Conservation (phyloP, 1,140 invertebrate genomes). For the Pseudomyrmex cubaensis region DNA sequence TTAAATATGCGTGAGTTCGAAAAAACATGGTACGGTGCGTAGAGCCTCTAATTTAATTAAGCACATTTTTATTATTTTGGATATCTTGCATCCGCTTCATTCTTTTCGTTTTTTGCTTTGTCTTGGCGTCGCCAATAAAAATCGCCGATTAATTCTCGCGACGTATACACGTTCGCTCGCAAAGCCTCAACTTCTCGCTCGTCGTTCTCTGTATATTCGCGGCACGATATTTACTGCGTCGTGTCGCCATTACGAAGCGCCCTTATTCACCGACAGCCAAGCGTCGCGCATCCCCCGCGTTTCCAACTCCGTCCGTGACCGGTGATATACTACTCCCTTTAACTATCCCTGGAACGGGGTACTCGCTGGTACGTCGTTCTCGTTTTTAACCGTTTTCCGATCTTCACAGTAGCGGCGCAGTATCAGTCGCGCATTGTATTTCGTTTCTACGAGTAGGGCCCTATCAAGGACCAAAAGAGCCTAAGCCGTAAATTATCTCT, state of each 20-base stretch:
- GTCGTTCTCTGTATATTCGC: slow-evolving; percentile 23
- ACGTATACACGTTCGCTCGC: slow-evolving; percentile 32
- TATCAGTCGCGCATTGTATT: slow-evolving; percentile 51
- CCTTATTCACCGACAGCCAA: slow-evolving; percentile 49
- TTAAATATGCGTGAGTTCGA: background rate
- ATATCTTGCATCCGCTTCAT: background rate
- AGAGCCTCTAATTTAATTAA: background rate
- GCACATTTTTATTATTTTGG: background rate
- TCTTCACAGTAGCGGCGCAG: background rate
- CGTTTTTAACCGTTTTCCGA: slow-evolving; percentile 54
- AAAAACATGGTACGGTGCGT: too few species aligned
- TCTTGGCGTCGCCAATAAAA: slow-evolving; percentile 30
- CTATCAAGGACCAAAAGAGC: slow-evolving; percentile 56
- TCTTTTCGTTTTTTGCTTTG: background rate
- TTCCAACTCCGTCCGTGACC: background rate
- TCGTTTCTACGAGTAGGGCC: slow-evolving; percentile 39
- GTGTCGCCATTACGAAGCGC: slow-evolving; percentile 47
- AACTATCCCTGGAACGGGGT: slow-evolving; percentile 33
- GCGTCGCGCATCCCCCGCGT: slow-evolving; percentile 14
- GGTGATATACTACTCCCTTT: slow-evolving; percentile 56
- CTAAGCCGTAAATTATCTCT: slow-evolving; percentile 58
- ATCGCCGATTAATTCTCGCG: slow-evolving; percentile 39
- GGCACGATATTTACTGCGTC: slow-evolving; percentile 53
- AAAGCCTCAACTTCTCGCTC: slow-evolving; percentile 44
- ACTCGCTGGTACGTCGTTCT: slow-evolving; percentile 24